Evolutionary conservation across 2,113 vertebrate genomes (phyloP), one percentile per base, ranked within the genome.

Genomic region (Coreoperca whiteheadi): DNA sequence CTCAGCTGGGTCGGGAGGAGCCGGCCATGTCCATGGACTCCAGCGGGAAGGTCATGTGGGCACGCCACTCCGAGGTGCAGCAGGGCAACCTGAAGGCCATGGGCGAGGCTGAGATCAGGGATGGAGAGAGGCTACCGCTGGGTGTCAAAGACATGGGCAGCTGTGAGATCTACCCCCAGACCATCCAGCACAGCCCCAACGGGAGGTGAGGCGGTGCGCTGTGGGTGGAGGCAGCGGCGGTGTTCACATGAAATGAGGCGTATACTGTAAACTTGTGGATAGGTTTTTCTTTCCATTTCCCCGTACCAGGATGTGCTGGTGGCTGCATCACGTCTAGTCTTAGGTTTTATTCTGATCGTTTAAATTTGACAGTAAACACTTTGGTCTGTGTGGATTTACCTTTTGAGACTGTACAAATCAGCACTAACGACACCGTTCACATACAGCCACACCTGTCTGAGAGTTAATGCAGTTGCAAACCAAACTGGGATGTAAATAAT

Each of bases 1-100:
- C 71, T 69, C 88, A 99, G 98, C 95, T 98, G 83, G 98, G 98
- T 34, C 97, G 98, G 50, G 97, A 98, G 90, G 98, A 99, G 79
- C 97, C 97, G 41, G 97, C 97, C 76, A 98, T 99, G 97, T 99
- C 98, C 70, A 99, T 99, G 98, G 98, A 99, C 91, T 93, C 97
- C 89, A 98, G 96, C 75, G 98, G 98, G 63, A 99, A 98, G 94
- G 97, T 99, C 37, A 98, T 99, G 90, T 98, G 98, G 98, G 98
- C 98, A 59, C 97, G 96, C 25, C 98, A 99, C 92, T 98, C 97
- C 0, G 98, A 99, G 89, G 95, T 99, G 25, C 97, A 99, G 8
- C 97, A 98, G 93, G 98, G 97, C 57, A 99, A 99, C 87, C 93
- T 99, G 69, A 99, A 99, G 94, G 97, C 97, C 39, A 97, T 98